These are phyloP conservation scores for Urocitellus parryii DNA, from an alignment of 2,113 vertebrate genomes.

Conservation along the genomic window DNA sequence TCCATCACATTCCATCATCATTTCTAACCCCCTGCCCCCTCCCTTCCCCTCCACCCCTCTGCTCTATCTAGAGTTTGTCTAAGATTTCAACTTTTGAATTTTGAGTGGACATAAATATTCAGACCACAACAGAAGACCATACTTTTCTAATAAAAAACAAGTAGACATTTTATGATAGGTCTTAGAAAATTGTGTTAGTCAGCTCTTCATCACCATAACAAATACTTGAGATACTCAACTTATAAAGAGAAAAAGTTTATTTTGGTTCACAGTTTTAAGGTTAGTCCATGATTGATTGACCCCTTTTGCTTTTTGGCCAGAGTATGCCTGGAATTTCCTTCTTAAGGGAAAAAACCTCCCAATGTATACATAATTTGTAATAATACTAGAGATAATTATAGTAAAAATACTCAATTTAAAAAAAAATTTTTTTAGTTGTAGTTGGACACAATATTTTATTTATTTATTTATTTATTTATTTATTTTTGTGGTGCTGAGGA, in stretches of 20 bases:
- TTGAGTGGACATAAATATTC: not conserved
- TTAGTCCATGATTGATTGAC: too few relatives aligned
- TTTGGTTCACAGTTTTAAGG: not conserved
- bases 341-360: not conserved
- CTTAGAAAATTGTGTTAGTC: not conserved
- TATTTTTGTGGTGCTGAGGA: too few relatives aligned
- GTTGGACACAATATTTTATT: too few relatives aligned
- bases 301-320: not conserved
- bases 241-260: not conserved
- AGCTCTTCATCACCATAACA: not conserved
- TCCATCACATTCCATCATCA: too few relatives aligned
- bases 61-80: too few relatives aligned
- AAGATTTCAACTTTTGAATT: not conserved
- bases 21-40: too few relatives aligned
- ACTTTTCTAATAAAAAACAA: not conserved
- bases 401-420: not conserved
- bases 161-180: not conserved
- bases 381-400: not conserved
- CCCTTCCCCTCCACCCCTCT: too few relatives aligned
- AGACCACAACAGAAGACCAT: not conserved
- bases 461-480: too few relatives aligned
- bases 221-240: not conserved
- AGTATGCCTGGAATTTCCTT: slow-evolving; percentile 27
- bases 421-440: too few relatives aligned
- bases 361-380: not conserved